Evolutionary conservation across 2,888 invertebrate species (phyloP).

Genomic region (Erebia palarica): DNA sequence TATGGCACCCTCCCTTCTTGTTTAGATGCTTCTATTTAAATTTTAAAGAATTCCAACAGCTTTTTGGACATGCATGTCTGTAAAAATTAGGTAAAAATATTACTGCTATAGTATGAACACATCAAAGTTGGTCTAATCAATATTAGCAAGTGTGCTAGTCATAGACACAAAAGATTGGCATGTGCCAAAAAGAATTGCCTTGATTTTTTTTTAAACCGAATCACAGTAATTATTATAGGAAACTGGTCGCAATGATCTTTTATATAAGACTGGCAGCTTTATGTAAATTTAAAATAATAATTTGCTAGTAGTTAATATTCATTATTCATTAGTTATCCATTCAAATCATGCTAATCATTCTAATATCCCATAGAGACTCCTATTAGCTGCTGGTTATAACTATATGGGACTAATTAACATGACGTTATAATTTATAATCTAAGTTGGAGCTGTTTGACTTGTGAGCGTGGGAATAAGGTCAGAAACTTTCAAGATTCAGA

Average conservation of each 20-base stretch:
- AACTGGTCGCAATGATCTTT: too few relatives aligned
- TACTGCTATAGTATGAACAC: neutral
- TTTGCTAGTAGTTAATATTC: neutral
- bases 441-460: slow-evolving; percentile 14
- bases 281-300: too few relatives aligned
- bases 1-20: neutral
- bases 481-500: slow-evolving; percentile 48
- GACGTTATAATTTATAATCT: slow-evolving; percentile 14
- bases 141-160: neutral
- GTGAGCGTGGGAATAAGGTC: slow-evolving; percentile 55
- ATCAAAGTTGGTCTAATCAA: neutral
- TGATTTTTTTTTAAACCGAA: too few relatives aligned
- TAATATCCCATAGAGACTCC: neutral
- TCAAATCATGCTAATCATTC: neutral
- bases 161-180: too few relatives aligned
- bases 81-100: neutral
- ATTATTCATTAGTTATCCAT: neutral
- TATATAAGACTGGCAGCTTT: too few relatives aligned
- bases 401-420: neutral
- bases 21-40: neutral
- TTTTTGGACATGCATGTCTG: neutral
- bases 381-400: neutral
- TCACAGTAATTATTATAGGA: too few relatives aligned
- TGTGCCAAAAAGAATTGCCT: too few relatives aligned
- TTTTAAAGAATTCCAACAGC: neutral